Base-by-base conservation (phyloP, 2,113 vertebrate genomes). In the Pantherophis guttatus region DNA sequence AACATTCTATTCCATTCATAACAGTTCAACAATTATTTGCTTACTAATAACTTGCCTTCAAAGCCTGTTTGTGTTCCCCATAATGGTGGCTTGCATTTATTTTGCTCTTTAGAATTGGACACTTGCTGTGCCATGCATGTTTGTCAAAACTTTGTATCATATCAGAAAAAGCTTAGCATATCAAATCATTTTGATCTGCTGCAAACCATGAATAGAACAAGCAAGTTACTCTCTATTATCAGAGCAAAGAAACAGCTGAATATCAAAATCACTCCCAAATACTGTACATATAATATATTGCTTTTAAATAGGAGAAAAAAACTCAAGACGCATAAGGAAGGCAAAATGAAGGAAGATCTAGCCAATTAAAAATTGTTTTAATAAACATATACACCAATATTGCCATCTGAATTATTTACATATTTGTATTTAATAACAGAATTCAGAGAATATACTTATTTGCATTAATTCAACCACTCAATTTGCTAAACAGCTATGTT, bases 31-130 rank as follows among this genome's bases (percentile, higher is more conserved):
- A 99, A 99, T 99, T 98, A 98, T 98, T 98, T 98, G 98, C 98
- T 98, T 98, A 98, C 98, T 98, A 98, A 98, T 99, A 99, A 99
- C 98, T 99, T 98, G 98, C 98, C 98, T 98, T 99, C 98, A 98
- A 81, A 81, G 98, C 98, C 98, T 97, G 97, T 98, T 98, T 98
- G 98, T 98, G 98, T 98, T 98, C 98, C 97, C 98, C 98, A 97
- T 98, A 99, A 98, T 97, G 97, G 98, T 97, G 97, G 98, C 97
- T 99, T 98, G 98, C 98, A 99, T 99, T 99, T 98, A 98, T 99
- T 99, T 99, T 98, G 98, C 98, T 99, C 98, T 98, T 98, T 98
- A 98, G 98, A 98, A 98, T 98, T 98, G 98, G 97, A 98, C 97
- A 98, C 97, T 98, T 97, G 97, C 98, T 98, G 98, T 98, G 98